Conservation (phyloP, 2,888 invertebrate genomes). For the Epistrophe grossulariae region DNA sequence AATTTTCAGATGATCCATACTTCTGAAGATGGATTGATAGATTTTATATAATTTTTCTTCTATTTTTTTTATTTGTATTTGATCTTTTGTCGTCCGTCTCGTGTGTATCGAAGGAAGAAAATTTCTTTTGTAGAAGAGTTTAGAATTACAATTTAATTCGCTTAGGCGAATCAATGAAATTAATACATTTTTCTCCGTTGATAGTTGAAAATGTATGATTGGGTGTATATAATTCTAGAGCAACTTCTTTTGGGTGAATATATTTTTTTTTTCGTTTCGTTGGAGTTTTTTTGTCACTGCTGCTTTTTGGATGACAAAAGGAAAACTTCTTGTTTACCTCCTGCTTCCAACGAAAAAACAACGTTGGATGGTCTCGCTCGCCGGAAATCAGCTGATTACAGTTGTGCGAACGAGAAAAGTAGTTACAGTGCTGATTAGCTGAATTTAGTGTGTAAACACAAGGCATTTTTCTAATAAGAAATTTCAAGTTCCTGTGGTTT, state of each 20-base stretch:
- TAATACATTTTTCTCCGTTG: constrained; percentile 57
- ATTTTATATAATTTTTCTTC: constrained; percentile 71
- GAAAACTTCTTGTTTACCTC: constrained; percentile 76
- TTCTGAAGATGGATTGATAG: constrained; percentile 28
- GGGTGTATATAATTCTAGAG: constrained; percentile 51
- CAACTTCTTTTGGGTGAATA: constrained; percentile 44
- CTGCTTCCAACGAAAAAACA: constrained; percentile 71
- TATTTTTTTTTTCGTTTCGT: constrained; percentile 56
- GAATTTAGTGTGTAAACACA: constrained; percentile 53
- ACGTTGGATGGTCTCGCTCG: constrained; percentile 68
- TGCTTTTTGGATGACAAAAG: constrained; percentile 69
- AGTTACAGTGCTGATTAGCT: constrained; percentile 58
- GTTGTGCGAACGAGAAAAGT: constrained; percentile 64
- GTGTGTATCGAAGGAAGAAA: constrained; percentile 23
- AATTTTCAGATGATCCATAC: constrained; percentile 81
- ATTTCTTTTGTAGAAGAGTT: constrained; percentile 30
- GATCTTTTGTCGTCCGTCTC: constrained; percentile 45
- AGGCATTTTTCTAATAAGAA: not conserved
- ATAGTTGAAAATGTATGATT: constrained; percentile 37
- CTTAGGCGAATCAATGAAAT: constrained; percentile 40
- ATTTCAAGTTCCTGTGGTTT: too few species aligned
- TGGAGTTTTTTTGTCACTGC: constrained; percentile 68
- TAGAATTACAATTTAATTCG: constrained; percentile 36
- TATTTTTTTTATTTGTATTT: constrained; percentile 9
- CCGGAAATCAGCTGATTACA: constrained; percentile 76